Conservation (phyloP, 2,797 vertebrate species). For the Okamejei kenojei region DNA sequence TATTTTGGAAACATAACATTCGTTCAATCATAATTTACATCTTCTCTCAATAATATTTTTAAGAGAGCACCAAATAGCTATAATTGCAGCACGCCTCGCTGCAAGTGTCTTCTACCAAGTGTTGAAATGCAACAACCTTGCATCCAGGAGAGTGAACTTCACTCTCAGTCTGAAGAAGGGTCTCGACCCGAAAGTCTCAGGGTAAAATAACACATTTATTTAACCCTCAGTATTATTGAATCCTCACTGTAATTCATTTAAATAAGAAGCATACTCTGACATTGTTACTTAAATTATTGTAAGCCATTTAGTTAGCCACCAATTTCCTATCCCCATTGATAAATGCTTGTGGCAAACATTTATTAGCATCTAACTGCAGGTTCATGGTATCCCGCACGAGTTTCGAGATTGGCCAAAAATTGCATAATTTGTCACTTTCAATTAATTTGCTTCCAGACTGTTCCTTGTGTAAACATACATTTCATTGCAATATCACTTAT, state of each 20-base stretch:
- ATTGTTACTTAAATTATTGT: background rate
- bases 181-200: background rate
- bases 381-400: background rate
- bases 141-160: background rate
- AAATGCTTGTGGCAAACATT: background rate
- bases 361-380: background rate
- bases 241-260: background rate
- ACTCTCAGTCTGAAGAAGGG: too few species aligned
- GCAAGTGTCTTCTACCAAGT: background rate
- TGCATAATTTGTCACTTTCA: slow-evolving; percentile 23
- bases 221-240: background rate
- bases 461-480: background rate
- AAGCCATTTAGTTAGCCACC: background rate
- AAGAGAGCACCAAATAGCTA: background rate
- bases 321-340: background rate
- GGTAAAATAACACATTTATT: background rate
- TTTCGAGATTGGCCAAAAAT: background rate
- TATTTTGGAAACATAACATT: background rate
- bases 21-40: background rate
- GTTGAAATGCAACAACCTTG: background rate
- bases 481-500: background rate
- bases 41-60: background rate
- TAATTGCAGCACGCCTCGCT: background rate
- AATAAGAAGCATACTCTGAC: background rate
- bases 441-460: background rate